phyloP scores from a whole-genome alignment of 2,113 vertebrate genomes.

The Octodon degus region DNA sequence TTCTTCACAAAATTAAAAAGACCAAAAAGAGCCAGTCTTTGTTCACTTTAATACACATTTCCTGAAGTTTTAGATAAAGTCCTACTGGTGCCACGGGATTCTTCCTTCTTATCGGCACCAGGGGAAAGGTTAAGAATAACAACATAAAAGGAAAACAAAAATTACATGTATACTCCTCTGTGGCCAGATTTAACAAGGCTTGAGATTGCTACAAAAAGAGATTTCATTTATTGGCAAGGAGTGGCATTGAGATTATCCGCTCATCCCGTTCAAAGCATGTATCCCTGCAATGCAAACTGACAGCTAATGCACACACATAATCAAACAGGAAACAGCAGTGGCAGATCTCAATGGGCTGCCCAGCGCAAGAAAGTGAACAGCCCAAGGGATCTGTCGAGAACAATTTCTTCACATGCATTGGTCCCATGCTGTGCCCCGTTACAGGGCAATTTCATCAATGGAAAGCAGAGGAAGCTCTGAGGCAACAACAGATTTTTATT shows the following conservation, averaged over 20 bases:
- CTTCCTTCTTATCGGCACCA: conserved; percentile 21
- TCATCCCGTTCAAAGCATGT: conserved; percentile 79
- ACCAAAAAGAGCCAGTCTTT: conserved; percentile 1
- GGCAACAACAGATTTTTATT: conserved; percentile 26
- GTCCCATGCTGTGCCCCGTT: conserved; percentile 70
- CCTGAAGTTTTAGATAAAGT: background rate
- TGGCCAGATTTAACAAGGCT: conserved; percentile 78
- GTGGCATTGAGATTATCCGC: conserved; percentile 70
- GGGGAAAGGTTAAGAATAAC: background rate
- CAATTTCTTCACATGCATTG: conserved; percentile 78
- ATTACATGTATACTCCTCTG: conserved; percentile 50
- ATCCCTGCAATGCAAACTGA: conserved; percentile 82
- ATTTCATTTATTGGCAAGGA: conserved; percentile 79
- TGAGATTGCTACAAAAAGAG: conserved; percentile 80
- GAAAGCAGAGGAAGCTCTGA: background rate
- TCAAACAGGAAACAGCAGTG: conserved; percentile 83
- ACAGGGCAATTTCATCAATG: conserved; percentile 77
- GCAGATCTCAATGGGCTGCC: conserved; percentile 66
- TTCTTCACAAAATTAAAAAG: conserved; percentile 50
- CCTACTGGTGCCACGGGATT: background rate
- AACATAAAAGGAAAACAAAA: conserved; percentile 42
- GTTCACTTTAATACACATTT: conserved; percentile 38
- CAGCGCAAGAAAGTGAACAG: conserved; percentile 76
- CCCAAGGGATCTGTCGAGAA: conserved; percentile 84
- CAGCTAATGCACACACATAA: conserved; percentile 81